phyloP scores from a whole-genome alignment of 2,113 vertebrate species.

The Calyptommatus sinebrachiatus region DNA sequence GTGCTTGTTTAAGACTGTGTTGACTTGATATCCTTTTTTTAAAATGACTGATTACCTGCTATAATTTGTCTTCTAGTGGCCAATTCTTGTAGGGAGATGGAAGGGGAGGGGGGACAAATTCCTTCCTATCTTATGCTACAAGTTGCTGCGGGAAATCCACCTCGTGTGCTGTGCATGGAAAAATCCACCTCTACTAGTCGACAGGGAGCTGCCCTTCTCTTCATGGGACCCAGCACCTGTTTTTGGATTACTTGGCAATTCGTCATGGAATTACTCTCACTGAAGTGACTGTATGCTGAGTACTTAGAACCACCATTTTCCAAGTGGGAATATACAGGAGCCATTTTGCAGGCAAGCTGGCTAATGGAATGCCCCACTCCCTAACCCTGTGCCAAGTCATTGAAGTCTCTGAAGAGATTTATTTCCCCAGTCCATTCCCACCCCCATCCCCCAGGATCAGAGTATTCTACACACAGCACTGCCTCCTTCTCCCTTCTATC shows the following conservation, averaged over 20 bases:
- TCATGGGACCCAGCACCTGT: not conserved
- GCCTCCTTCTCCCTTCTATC: conserved; percentile 22
- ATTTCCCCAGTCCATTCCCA: not conserved
- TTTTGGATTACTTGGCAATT: not conserved
- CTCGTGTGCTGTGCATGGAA: not conserved
- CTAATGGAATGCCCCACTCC: not conserved
- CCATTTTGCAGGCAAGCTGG: conserved; percentile 15
- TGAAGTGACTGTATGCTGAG: not conserved
- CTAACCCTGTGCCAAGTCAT: conserved; percentile 11
- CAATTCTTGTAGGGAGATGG: not conserved
- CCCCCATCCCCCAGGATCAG: not conserved
- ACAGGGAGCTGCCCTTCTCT: conserved; percentile 4
- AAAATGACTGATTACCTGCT: conserved; percentile 64
- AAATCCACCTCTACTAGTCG: not conserved
- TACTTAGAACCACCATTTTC: not conserved
- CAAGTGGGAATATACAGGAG: not conserved
- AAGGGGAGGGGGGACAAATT: not conserved
- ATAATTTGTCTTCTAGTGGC: conserved; percentile 45
- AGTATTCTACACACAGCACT: not conserved
- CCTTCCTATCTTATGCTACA: not conserved
- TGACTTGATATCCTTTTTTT: conserved; percentile 17
- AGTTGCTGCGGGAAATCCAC: not conserved
- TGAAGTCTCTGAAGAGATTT: not conserved
- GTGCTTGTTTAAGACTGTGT: conserved; percentile 67
- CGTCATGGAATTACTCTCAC: not conserved